phyloP scores from a whole-genome alignment of 1,140 invertebrate genomes.

The Adoxophyes honmai region DNA sequence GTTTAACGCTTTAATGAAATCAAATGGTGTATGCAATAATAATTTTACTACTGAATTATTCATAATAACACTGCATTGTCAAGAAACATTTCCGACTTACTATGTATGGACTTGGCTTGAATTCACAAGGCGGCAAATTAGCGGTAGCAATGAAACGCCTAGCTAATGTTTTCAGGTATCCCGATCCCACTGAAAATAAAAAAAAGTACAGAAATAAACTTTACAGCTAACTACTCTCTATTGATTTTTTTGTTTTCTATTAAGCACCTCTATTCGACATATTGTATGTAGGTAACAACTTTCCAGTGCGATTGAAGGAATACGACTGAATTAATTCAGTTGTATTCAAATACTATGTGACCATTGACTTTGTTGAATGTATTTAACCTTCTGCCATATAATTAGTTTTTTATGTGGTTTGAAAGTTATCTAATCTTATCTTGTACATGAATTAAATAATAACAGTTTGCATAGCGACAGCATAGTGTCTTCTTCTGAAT shows the following conservation, averaged over 20 bases:
- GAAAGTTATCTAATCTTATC: constrained; percentile 15
- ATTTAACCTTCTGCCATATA: constrained; percentile 6
- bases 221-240: too few relatives aligned
- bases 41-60: too few relatives aligned
- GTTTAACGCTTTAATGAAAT: too few relatives aligned
- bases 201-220: too few relatives aligned
- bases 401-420: constrained; percentile 19
- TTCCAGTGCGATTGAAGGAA: background rate
- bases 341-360: constrained; percentile 14
- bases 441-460: background rate
- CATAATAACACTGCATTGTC: too few relatives aligned
- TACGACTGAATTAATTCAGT: background rate
- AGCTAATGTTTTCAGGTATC: background rate
- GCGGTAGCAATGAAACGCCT: constrained; percentile 11
- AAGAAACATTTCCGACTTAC: background rate
- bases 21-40: too few relatives aligned
- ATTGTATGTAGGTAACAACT: background rate
- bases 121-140: background rate
- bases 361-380: constrained; percentile 14
- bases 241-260: too few relatives aligned
- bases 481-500: too few relatives aligned
- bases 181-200: background rate
- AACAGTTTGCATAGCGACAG: too few relatives aligned
- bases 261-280: constrained; percentile 7
- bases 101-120: constrained; percentile 8